Evolutionary conservation across 1,140 invertebrate genomes (phyloP).

Genomic region (Pseudoatta argentina): DNA sequence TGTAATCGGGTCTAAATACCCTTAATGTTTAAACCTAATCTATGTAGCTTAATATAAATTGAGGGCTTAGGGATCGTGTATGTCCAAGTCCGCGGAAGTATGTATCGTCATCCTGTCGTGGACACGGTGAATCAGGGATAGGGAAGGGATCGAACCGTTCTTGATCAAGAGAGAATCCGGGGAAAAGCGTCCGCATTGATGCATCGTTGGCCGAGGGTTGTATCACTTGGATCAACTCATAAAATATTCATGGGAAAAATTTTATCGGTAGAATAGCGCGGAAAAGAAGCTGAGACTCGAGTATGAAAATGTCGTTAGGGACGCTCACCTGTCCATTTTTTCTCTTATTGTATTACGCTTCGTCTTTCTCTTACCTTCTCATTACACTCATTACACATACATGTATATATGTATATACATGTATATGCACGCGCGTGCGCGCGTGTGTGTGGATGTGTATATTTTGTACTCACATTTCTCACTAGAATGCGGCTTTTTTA

Average conservation of each 20-base stretch:
- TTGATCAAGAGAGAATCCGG: slow-evolving; percentile 47
- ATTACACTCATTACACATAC: too few relatives aligned
- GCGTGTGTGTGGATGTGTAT: neutral
- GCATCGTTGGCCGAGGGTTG: slow-evolving; percentile 47
- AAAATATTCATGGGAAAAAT: slow-evolving; percentile 74
- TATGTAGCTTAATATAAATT: slow-evolving; percentile 20
- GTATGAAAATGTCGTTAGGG: slow-evolving; percentile 59
- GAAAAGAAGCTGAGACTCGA: slow-evolving; percentile 38
- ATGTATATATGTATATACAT: too few relatives aligned
- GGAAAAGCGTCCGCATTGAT: slow-evolving; percentile 40
- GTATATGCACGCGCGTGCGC: too few relatives aligned
- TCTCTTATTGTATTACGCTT: neutral
- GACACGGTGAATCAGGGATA: slow-evolving; percentile 1
- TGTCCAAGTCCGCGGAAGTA: neutral
- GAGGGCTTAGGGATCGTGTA: neutral
- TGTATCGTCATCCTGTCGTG: neutral
- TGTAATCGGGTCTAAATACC: slow-evolving; percentile 55
- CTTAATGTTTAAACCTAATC: slow-evolving; percentile 37
- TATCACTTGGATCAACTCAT: slow-evolving; percentile 63
- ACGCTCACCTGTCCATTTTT: slow-evolving; percentile 44
- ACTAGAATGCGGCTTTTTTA: neutral
- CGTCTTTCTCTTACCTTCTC: neutral
- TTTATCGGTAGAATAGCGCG: slow-evolving; percentile 48
- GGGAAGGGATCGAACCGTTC: slow-evolving; percentile 19
- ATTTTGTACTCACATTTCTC: neutral